Base-by-base conservation (phyloP, 1,140 invertebrate species). In the Megathymus violae region DNA sequence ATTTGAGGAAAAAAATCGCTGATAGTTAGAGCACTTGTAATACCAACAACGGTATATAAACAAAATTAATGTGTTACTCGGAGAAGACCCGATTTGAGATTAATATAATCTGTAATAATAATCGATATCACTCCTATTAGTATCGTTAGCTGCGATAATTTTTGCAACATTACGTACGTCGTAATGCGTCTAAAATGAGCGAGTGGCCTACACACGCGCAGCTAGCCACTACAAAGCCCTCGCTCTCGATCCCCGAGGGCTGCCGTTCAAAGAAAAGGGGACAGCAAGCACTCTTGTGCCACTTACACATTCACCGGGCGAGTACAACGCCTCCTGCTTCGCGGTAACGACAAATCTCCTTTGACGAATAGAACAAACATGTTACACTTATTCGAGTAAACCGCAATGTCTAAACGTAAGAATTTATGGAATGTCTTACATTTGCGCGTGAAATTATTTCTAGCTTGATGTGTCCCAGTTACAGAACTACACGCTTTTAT, bases 231-330 rank as follows among this genome's bases (percentile, higher is more conserved):
- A 64, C 62, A 64, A 56, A 56, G 62, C 25, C 13, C 13, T 25
- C 7, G 13, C 40, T 31, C 62, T 64, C 62, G 62, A 64, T 58
- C 44, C 44, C 34, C n/a, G 11, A 41, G 51, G 34, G 51, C 41
- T 58, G 40, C n/a, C 38, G 50, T 43, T 58, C 40, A 58, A 58
- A 58, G 52, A 7, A 56, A 44, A 46, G 41, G 44, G 44, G 44
- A 47, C 19, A 31, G 0, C 5, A 25, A 64, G 62, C 10, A 47
- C 62, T 25, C 62, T 64, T 19, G 11, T 36, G 62, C 62, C 51
- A 64, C 62, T 58, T 64, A 64, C 31, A 15, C 48, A 51, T 51
- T 51, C 48, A 38, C 38, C 22, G 36, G 34, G 16, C 22, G 38
- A 11, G 14, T 15, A 16, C 13, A 50, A 50, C 34, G 34, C 27